Percentiles rank a stretch among this genome's conserved stretches.
Evolutionary conservation across 2,797 vertebrate genomes (phyloP).

Genomic region (Steatocranus sp.): DNA sequence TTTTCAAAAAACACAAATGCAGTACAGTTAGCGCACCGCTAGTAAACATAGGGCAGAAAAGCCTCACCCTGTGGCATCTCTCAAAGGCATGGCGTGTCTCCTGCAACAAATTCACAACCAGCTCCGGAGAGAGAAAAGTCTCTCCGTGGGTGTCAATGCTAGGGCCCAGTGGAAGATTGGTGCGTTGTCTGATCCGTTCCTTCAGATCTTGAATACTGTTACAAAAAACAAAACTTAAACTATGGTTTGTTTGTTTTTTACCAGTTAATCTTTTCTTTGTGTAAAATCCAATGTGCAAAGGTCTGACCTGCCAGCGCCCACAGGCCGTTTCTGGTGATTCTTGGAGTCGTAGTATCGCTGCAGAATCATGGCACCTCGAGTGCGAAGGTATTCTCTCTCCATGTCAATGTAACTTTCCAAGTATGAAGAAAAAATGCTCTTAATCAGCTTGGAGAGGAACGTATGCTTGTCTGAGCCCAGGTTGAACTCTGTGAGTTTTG

Average conservation of each 20-base stretch:
- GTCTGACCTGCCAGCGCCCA: constrained; percentile 91
- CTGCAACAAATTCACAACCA: constrained; percentile 96
- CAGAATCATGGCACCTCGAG: constrained; percentile 89
- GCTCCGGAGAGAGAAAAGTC: constrained; percentile 95
- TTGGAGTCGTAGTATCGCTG: constrained; percentile 99
- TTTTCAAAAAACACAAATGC: background rate
- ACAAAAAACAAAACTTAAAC: constrained; percentile 3
- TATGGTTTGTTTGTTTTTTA: too few relatives aligned
- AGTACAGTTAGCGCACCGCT: background rate
- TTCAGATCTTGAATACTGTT: constrained; percentile 96
- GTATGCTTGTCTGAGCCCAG: constrained; percentile 99
- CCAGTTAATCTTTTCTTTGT: background rate
- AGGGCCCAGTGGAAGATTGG: constrained; percentile 90
- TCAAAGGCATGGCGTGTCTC: constrained; percentile 98
- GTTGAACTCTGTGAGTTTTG: constrained; percentile 96
- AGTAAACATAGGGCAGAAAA: background rate
- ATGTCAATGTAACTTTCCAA: constrained; percentile 98
- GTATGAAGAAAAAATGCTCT: constrained; percentile 96
- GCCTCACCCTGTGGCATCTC: constrained; percentile 90
- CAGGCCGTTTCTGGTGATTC: constrained; percentile 96
- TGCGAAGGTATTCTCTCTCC: constrained; percentile 94
- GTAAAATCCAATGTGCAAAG: background rate
- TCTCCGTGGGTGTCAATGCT: constrained; percentile 98
- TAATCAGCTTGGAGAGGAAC: constrained; percentile 97
- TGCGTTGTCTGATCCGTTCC: constrained; percentile 92